Evolutionary conservation across 2,113 vertebrate species (phyloP).

Genomic region (Formicarius rufipectus): DNA sequence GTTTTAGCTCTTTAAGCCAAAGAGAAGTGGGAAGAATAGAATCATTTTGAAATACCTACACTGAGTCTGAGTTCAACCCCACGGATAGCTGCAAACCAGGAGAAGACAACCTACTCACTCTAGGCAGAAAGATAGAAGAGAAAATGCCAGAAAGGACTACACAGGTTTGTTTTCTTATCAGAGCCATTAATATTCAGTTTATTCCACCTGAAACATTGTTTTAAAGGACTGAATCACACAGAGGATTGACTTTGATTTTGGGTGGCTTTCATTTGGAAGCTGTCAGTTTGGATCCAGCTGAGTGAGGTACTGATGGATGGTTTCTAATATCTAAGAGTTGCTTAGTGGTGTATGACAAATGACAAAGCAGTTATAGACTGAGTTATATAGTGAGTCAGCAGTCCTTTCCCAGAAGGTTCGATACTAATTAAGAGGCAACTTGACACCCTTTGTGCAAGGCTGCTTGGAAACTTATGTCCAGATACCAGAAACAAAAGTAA

Average conservation of each 20-base stretch:
- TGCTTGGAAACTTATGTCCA: slow-evolving; percentile 2
- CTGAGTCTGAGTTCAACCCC: neutral
- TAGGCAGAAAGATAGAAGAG: neutral
- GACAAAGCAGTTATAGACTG: slow-evolving; percentile 35
- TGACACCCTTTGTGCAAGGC: neutral
- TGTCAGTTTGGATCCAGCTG: slow-evolving; percentile 46
- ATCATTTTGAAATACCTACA: neutral
- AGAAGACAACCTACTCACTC: neutral
- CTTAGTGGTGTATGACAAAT: slow-evolving; percentile 40
- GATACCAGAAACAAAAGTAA: slow-evolving; percentile 1
- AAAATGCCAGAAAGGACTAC: neutral
- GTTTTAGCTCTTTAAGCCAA: neutral
- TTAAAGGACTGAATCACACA: neutral
- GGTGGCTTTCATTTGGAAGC: slow-evolving; percentile 50
- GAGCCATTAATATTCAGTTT: slow-evolving; percentile 27
- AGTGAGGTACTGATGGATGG: slow-evolving; percentile 49
- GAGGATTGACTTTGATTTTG: slow-evolving; percentile 60
- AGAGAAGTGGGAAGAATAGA: neutral
- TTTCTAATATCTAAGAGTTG: slow-evolving; percentile 42
- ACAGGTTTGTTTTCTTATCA: neutral
- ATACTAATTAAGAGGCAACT: slow-evolving; percentile 50
- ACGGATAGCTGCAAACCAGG: neutral
- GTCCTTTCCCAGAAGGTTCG: slow-evolving; percentile 47
- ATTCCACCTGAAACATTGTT: neutral
- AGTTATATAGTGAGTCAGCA: slow-evolving; percentile 62